Evolutionary conservation across 2,797 vertebrate species (phyloP).

Genomic region (Onychomys arenicola): DNA sequence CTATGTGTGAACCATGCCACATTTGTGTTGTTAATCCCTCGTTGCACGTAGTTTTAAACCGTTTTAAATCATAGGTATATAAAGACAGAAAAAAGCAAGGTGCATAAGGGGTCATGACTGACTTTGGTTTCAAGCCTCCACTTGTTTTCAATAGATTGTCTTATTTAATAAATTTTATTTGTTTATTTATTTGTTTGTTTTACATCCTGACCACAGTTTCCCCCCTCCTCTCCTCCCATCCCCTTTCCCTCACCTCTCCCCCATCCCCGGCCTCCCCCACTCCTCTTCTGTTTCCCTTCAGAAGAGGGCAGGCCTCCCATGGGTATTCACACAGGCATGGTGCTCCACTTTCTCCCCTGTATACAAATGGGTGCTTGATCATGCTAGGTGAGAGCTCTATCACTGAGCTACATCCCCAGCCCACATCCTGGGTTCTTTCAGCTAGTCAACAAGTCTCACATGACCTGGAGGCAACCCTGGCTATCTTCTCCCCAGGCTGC

Average conservation of each 20-base stretch:
- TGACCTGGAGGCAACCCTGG: neutral
- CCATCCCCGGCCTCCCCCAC: neutral
- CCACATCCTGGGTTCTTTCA: neutral
- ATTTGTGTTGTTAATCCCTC: too few relatives aligned
- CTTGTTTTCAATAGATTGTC: too few relatives aligned
- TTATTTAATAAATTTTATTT: too few relatives aligned
- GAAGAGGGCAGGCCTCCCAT: neutral
- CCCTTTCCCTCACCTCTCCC: neutral
- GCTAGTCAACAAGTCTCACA: rapidly evolving
- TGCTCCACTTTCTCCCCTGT: too few relatives aligned
- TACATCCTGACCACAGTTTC: neutral
- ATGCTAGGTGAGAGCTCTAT: neutral
- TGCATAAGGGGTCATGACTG: neutral
- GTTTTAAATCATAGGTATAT: neutral
- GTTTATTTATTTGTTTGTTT: neutral
- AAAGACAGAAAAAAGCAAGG: neutral
- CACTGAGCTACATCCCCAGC: neutral
- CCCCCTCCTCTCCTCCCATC: neutral
- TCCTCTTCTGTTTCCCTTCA: neutral
- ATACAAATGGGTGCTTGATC: too few relatives aligned
- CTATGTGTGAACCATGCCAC: neutral
- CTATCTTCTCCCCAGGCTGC: neutral
- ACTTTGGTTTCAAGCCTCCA: neutral
- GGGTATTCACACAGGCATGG: neutral
- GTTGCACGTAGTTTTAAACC: neutral